Evolutionary conservation across 92 coral and sea anemone species (phyloP).

Genomic region (Porites lobata): DNA sequence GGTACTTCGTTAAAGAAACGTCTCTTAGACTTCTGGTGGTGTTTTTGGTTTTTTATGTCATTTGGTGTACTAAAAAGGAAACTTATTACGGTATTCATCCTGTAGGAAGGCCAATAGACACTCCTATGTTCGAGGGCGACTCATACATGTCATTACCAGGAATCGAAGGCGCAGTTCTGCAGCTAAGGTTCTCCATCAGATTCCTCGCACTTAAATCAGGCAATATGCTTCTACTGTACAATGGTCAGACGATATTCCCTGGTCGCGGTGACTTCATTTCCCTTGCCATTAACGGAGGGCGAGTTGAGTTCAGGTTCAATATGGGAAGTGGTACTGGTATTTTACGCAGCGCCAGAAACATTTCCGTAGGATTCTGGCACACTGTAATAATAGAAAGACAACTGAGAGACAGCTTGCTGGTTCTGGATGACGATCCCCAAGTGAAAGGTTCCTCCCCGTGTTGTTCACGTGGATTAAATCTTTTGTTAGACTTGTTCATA

Average conservation of each 20-base stretch:
- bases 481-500: conserved; percentile 76
- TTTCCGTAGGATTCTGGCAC: conserved; percentile 86
- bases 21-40: no score
- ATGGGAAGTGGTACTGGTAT: conserved; percentile 82
- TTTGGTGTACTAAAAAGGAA: no score
- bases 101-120: conserved; percentile 78
- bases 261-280: conserved; percentile 80
- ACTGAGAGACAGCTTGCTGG: conserved; percentile 67
- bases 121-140: conserved; percentile 86
- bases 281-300: conserved; percentile 56
- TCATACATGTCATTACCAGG: conserved; percentile 89
- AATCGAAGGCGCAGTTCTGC: conserved; percentile 83
- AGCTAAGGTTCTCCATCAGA: conserved; percentile 74
- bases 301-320: conserved; percentile 75
- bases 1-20: no score
- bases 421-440: conserved; percentile 72
- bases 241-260: conserved; percentile 84
- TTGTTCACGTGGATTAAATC: conserved; percentile 82
- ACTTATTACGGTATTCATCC: not conserved
- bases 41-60: no score
- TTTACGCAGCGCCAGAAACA: conserved; percentile 65
- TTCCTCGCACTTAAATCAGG: conserved; percentile 73
- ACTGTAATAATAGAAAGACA: conserved; percentile 73
- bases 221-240: conserved; percentile 80
- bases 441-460: conserved; percentile 82